phyloP scores from a whole-genome alignment of 2,113 vertebrate genomes.

The Montifringilla adamsi region DNA sequence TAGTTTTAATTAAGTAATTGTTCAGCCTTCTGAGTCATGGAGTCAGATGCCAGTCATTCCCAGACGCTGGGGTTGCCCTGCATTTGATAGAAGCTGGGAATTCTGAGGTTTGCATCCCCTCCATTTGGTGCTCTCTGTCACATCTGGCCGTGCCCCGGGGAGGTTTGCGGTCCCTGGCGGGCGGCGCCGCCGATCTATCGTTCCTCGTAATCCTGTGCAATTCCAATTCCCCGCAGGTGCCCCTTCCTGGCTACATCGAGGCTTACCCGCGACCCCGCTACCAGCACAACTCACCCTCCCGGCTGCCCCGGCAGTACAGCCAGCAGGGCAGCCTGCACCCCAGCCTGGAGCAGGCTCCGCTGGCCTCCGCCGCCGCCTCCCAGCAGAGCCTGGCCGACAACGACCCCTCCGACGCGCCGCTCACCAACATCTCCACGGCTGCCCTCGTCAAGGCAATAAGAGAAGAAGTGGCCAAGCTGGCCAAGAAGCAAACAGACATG shows the following conservation, averaged over 20 bases:
- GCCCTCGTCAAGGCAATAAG: constrained; percentile 94
- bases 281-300: constrained; percentile 83
- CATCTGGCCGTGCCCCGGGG: accelerated
- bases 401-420: constrained; percentile 78
- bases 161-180: neutral
- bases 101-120: neutral
- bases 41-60: neutral
- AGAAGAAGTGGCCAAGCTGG: constrained; percentile 96
- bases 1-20: neutral
- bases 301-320: constrained; percentile 87
- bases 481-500: constrained; percentile 96
- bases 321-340: constrained; percentile 76
- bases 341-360: constrained; percentile 78
- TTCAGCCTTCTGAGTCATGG: neutral
- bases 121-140: neutral
- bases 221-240: constrained; percentile 77
- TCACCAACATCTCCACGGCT: constrained; percentile 93
- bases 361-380: constrained; percentile 75
- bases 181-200: neutral
- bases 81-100: neutral
- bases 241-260: constrained; percentile 93
- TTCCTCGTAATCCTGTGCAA: neutral
- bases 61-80: neutral
- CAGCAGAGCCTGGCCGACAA: constrained; percentile 87
- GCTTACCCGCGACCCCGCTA: constrained; percentile 91